phyloP scores from a whole-genome alignment of 2,113 vertebrate genomes.

The Holacanthus passer region DNA sequence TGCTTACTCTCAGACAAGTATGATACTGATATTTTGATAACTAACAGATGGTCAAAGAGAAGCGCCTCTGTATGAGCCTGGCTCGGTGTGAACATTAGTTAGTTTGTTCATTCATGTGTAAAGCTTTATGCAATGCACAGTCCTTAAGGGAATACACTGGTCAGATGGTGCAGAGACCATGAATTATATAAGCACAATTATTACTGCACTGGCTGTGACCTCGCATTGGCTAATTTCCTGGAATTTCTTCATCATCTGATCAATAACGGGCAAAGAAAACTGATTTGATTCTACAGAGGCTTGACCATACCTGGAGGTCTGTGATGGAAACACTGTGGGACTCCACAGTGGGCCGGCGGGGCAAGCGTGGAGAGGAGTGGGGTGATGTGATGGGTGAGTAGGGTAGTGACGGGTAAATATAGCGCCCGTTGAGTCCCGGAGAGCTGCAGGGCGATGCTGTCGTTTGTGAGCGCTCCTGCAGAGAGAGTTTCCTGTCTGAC shows the following conservation, averaged over 20 bases:
- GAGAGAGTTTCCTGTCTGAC: conserved; percentile 91
- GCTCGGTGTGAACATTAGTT: conserved; percentile 21
- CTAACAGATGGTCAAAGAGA: conserved; percentile 16
- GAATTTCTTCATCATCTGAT: neutral
- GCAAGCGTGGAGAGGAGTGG: conserved; percentile 92
- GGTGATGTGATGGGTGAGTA: conserved; percentile 94
- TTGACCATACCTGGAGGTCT: conserved; percentile 90
- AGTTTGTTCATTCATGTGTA: conserved; percentile 25
- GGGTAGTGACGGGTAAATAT: conserved; percentile 89
- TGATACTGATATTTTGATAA: conserved; percentile 4
- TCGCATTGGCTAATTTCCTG: neutral
- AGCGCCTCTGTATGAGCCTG: neutral
- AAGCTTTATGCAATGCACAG: conserved; percentile 22
- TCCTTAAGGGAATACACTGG: conserved; percentile 2
- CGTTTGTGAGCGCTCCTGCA: conserved; percentile 90
- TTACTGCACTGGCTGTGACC: neutral
- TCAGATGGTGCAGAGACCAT: conserved; percentile 14
- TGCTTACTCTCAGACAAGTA: conserved; percentile 31
- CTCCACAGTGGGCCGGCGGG: conserved; percentile 93
- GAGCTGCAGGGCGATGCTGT: conserved; percentile 80
- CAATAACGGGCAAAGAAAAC: neutral
- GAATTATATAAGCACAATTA: conserved; percentile 33
- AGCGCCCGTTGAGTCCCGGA: conserved; percentile 85
- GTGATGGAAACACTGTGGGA: conserved; percentile 97
- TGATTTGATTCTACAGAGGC: neutral